Conservation (phyloP, 2,797 vertebrate species). For the Poecilia gillii region DNA sequence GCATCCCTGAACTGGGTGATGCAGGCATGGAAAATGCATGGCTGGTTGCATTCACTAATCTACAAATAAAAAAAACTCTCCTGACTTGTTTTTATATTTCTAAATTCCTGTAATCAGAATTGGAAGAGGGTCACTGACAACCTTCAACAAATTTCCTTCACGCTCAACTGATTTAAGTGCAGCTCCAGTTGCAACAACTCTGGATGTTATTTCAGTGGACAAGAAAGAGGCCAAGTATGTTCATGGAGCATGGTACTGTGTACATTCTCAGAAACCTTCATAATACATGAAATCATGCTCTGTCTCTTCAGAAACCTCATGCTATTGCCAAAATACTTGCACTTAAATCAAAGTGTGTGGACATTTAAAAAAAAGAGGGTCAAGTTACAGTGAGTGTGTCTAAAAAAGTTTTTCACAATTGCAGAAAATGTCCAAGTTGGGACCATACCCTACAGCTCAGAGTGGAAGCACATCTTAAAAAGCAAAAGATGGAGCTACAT, state of each 20-base stretch:
- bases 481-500: slow-evolving; percentile 50
- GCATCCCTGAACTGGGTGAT: not conserved
- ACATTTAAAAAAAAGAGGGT: not conserved
- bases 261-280: not conserved
- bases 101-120: not conserved
- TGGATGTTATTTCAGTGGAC: slow-evolving; percentile 7
- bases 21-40: not conserved
- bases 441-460: not conserved
- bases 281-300: not conserved
- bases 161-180: slow-evolving; percentile 17
- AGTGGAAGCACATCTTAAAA: not conserved
- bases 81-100: slow-evolving; percentile 14
- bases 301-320: not conserved
- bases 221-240: slow-evolving; percentile 21
- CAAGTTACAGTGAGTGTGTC: not conserved
- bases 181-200: slow-evolving; percentile 4
- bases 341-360: not conserved
- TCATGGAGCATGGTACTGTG: slow-evolving; percentile 10
- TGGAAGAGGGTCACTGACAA: slow-evolving; percentile 7
- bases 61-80: not conserved
- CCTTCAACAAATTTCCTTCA: slow-evolving; percentile 16
- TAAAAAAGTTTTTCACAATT: not conserved
- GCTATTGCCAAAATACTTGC: not conserved
- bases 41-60: not conserved
- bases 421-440: not conserved